These are phyloP conservation scores for Donacobius atricapilla DNA, from an alignment of 2,113 vertebrate genomes.

Conservation along the genomic window DNA sequence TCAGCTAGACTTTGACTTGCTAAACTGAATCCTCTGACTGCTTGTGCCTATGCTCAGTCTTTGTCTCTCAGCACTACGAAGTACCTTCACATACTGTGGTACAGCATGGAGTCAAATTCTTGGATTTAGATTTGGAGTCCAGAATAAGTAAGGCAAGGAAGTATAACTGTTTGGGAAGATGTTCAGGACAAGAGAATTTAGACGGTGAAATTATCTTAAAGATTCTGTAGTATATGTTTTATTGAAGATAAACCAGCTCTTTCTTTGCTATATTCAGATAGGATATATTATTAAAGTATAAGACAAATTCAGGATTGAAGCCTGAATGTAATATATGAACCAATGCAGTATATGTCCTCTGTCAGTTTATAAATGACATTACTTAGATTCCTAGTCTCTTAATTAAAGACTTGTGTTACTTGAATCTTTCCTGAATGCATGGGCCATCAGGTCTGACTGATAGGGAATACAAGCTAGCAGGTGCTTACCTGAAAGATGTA, in stretches of 20 bases:
- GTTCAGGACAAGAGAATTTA: not conserved
- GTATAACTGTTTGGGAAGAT: not conserved
- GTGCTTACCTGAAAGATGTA: not conserved
- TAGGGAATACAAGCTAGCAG: not conserved
- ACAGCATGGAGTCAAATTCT: not conserved
- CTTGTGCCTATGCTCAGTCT: not conserved
- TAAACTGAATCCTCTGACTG: not conserved
- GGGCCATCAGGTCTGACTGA: not conserved
- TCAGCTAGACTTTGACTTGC: not conserved
- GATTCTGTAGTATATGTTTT: slow-evolving; percentile 10
- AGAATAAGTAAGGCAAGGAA: not conserved
- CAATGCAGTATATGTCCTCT: not conserved
- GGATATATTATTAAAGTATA: not conserved
- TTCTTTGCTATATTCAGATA: slow-evolving; percentile 1
- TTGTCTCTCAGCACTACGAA: not conserved
- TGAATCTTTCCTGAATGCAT: not conserved
- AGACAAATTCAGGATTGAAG: not conserved
- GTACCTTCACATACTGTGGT: not conserved
- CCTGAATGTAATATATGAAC: not conserved
- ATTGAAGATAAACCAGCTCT: not conserved
- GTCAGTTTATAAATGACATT: not conserved
- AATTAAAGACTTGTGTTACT: not conserved
- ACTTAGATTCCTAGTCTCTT: not conserved
- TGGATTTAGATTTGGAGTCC: not conserved
- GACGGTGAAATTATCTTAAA: not conserved